Evolutionary conservation across 2,113 vertebrate genomes (phyloP).

Genomic region (Rousettus leschenaultii): DNA sequence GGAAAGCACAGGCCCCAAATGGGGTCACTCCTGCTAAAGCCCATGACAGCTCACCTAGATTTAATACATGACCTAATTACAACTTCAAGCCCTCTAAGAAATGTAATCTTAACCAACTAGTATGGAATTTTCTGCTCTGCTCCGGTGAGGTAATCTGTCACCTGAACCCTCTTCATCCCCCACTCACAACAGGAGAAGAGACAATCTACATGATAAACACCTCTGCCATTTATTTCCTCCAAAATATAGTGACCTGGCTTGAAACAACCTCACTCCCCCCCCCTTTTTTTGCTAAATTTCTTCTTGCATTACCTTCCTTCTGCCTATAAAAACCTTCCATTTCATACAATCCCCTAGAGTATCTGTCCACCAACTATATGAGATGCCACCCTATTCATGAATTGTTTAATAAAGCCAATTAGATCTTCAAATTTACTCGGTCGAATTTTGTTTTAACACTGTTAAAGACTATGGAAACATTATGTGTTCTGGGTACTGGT

Average conservation of each 20-base stretch:
- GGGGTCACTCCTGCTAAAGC: background rate
- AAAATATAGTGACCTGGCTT: background rate
- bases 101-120: no score
- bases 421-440: no score
- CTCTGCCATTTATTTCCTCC: background rate
- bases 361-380: background rate
- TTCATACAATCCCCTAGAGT: background rate
- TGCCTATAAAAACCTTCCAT: background rate
- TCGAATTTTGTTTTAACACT: background rate
- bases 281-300: background rate
- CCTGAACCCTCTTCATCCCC: background rate
- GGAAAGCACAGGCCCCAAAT: background rate
- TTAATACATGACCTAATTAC: no score
- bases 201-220: background rate
- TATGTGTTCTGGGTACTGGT: background rate
- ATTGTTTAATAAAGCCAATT: no score
- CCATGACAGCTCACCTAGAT: background rate
- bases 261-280: background rate
- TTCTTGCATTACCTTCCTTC: background rate
- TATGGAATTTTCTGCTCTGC: no score
- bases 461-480: background rate
- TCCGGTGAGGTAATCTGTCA: background rate
- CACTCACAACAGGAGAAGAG: no score
- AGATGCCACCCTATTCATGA: no score
- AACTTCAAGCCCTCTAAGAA: no score